Base-by-base conservation (phyloP, 2,888 invertebrate genomes). In the Lasius platythorax region DNA sequence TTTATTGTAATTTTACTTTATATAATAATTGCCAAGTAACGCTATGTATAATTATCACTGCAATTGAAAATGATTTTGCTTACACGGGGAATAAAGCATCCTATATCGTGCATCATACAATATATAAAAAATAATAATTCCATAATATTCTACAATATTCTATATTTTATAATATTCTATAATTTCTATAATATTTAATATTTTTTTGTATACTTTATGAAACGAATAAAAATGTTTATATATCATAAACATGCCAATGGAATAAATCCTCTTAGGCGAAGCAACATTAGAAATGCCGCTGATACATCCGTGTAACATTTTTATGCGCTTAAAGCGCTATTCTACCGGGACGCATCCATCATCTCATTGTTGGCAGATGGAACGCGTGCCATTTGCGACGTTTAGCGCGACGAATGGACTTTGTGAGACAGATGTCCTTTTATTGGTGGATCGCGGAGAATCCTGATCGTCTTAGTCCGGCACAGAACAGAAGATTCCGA, bases 321-420 rank as follows among this genome's bases (percentile, higher is more conserved):
- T 81, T 12, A 61, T 46, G 61, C 74, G 12, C 72, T 58, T 58
- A 23, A 33, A 58, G 58, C 58, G 73, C 61, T 61, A 61, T 23
- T 89, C 88, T 85, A 81, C 66, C 74, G 88, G 86, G 87, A 83
- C 83, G 83, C 92, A 92, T 93, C 91, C 91, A 91, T 94, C 93
- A 93, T 93, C 87, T 91, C 81, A 89, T 85, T 87, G 85, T 89
- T 88, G 91, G 87, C 92, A 92, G 92, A 93, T 91, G 93, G 91
- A 90, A 79, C 88, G 58, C 70, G 87, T 83, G 64, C 89, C 90
- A 90, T 91, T 92, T 91, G 88, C 85, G 83, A 84, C 88, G 87
- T 91, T 91, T 89, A 86, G 83, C 91, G 89, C 86, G 70, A 85
- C 89, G 86, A 91, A 91, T 87, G 82, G 85, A 82, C 74, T 74